phyloP scores from a whole-genome alignment of 2,888 invertebrate genomes.

The Syritta pipiens region DNA sequence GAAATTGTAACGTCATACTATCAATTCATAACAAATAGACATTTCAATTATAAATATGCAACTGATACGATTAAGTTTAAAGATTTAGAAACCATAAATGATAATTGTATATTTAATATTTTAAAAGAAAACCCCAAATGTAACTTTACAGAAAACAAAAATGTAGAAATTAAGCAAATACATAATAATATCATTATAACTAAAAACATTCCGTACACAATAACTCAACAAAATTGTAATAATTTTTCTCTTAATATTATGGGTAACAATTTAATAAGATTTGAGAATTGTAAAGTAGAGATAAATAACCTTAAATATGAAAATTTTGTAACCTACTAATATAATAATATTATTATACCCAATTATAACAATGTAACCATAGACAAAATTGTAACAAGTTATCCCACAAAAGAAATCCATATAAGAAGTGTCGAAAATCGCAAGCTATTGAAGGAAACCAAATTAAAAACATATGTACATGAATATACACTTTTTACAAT shows the following conservation, averaged over 20 bases:
- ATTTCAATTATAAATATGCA: slow-evolving; percentile 1
- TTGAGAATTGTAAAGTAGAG: slow-evolving; percentile 28
- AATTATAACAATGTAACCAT: slow-evolving; percentile 4
- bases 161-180: slow-evolving; percentile 21
- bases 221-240: slow-evolving; percentile 23
- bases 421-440: slow-evolving; percentile 13
- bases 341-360: slow-evolving; percentile 22
- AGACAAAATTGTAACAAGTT: slow-evolving; percentile 10
- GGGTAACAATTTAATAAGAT: slow-evolving; percentile 21
- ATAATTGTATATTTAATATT: slow-evolving; percentile 15
- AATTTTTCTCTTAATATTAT: slow-evolving; percentile 13
- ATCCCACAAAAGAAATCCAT: slow-evolving; percentile 1
- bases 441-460: slow-evolving; percentile 5
- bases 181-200: slow-evolving; percentile 18
- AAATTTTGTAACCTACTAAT: slow-evolving; percentile 19
- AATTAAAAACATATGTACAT: neutral
- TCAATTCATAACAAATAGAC: slow-evolving; percentile 13
- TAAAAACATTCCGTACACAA: slow-evolving; percentile 14
- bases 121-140: slow-evolving; percentile 23
- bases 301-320: slow-evolving; percentile 30
- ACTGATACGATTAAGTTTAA: slow-evolving; percentile 9
- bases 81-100: slow-evolving; percentile 17
- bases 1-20: slow-evolving; percentile 12
- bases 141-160: slow-evolving; percentile 5
- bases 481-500: slow-evolving; percentile 7